Conservation (phyloP, 2,888 invertebrate genomes). For the Ethmia dodecea region DNA sequence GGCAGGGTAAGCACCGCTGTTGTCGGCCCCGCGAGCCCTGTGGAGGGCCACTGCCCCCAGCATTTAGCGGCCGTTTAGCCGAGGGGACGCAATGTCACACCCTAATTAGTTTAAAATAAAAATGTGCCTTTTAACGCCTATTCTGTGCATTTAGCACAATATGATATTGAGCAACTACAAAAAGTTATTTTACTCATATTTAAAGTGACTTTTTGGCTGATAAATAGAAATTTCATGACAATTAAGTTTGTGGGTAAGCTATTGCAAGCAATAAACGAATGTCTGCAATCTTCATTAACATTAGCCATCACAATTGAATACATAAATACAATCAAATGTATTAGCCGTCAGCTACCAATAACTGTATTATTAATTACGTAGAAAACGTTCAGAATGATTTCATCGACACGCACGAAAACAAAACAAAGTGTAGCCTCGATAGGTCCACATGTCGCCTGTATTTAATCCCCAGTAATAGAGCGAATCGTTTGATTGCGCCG, state of each 20-base stretch:
- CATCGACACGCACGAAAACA: constrained; percentile 19
- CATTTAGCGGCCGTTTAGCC: constrained; percentile 39
- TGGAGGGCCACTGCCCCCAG: constrained; percentile 22
- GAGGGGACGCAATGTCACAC: constrained; percentile 42
- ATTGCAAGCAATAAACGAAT: too few relatives aligned
- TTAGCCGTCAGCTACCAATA: too few relatives aligned
- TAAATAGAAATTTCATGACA: too few relatives aligned
- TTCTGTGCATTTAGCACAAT: constrained; percentile 31
- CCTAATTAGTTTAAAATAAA: constrained; percentile 61
- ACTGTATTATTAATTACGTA: too few relatives aligned
- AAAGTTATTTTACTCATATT: too few relatives aligned
- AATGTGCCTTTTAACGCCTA: constrained; percentile 50
- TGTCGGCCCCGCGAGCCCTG: constrained; percentile 10
- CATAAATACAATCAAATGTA: too few relatives aligned
- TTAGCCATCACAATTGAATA: too few relatives aligned
- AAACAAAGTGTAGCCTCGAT: constrained; percentile 33
- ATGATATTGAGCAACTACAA: too few relatives aligned
- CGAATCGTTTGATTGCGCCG: constrained; percentile 60
- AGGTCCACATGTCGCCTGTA: constrained; percentile 42
- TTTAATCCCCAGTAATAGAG: constrained; percentile 50
- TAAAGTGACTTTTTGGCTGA: too few relatives aligned
- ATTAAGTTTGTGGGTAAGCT: too few relatives aligned
- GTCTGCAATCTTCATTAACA: too few relatives aligned
- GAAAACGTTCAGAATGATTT: not conserved
- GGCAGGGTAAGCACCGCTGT: constrained; percentile 15